These are phyloP conservation scores for Acanthurus tractus DNA, from an alignment of 2,797 vertebrate species.

Conservation along the genomic window DNA sequence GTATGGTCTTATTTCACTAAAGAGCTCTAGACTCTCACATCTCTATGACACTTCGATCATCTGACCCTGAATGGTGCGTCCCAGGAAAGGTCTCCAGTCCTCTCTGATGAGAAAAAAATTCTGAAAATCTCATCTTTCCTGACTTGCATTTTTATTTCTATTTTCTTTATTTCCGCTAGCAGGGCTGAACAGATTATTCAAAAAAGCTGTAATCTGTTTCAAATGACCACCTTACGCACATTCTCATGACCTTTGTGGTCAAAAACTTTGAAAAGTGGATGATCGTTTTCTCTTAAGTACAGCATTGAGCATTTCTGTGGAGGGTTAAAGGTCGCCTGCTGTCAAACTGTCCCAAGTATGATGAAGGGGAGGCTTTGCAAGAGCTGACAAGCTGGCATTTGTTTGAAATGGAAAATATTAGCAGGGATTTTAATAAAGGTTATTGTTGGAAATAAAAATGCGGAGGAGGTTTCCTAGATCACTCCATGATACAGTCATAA, in stretches of 20 bases:
- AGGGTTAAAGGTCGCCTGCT: conserved; percentile 24
- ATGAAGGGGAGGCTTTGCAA: background rate
- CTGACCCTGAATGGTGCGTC: too few species aligned
- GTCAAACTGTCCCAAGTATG: background rate
- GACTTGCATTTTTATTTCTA: too few species aligned
- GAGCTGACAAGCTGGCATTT: background rate
- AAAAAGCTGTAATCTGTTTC: background rate
- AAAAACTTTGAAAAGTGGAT: background rate
- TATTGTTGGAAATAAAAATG: conserved; percentile 13
- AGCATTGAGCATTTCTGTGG: background rate
- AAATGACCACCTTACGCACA: background rate
- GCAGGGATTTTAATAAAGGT: conserved; percentile 5
- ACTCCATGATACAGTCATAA: background rate
- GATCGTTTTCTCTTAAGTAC: background rate
- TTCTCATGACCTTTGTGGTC: background rate
- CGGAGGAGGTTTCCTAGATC: background rate
- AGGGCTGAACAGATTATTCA: background rate
- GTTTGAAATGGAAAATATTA: background rate
- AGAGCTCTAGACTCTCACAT: too few species aligned
- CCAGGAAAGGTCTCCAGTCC: too few species aligned
- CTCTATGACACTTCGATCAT: too few species aligned
- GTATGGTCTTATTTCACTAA: too few species aligned
- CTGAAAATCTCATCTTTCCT: too few species aligned
- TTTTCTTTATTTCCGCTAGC: too few species aligned
- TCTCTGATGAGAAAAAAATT: too few species aligned